Evolutionary conservation across 1,140 invertebrate species (phyloP).

Genomic region (Cryptotermes secundus): DNA sequence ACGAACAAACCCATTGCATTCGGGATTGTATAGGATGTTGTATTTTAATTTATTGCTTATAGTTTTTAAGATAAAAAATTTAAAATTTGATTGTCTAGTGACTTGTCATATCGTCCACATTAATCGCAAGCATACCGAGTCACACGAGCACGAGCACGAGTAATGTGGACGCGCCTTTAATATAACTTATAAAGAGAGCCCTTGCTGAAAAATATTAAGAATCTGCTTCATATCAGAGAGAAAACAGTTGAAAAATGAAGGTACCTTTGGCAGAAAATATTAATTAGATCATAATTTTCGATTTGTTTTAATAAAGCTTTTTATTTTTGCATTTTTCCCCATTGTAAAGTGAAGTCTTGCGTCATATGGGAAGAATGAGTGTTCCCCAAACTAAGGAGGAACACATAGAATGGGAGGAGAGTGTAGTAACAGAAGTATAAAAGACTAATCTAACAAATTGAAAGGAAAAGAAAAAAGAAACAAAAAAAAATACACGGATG

Average conservation of each 20-base stretch:
- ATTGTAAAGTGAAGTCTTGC: neutral
- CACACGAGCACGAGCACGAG: no score
- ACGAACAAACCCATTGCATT: no score
- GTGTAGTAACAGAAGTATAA: neutral
- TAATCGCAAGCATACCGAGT: no score
- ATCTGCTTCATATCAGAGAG: neutral
- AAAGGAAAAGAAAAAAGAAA: neutral
- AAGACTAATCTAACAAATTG: constrained; percentile 18
- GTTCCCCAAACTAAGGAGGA: neutral
- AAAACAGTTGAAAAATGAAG: neutral
- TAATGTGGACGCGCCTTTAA: no score
- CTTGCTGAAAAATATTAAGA: no score
- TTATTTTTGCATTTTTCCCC: neutral
- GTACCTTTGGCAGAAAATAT: neutral
- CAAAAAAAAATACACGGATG: neutral
- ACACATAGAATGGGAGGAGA: neutral
- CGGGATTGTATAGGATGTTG: no score
- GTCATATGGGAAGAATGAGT: neutral
- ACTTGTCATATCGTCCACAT: no score
- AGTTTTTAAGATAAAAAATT: no score
- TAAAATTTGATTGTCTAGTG: no score
- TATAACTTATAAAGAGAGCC: neutral
- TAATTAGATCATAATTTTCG: neutral
- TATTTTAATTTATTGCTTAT: no score
- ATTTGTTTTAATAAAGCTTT: neutral